Conservation (phyloP, 2,797 vertebrate species). For the Pseudotriccus pelzelni region DNA sequence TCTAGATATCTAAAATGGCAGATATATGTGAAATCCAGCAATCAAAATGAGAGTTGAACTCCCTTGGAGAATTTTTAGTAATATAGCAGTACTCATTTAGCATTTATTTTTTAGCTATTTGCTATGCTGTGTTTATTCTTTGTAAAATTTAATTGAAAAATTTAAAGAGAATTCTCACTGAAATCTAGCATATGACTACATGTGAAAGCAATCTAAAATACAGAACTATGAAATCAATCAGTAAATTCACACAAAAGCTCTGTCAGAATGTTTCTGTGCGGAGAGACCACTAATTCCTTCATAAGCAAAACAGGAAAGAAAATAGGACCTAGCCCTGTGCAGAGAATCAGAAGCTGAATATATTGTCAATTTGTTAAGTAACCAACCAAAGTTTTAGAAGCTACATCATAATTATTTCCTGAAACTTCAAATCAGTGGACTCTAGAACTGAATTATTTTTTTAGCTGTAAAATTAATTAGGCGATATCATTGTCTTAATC, state of each 20-base stretch:
- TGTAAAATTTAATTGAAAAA: background rate
- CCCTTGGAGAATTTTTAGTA: background rate
- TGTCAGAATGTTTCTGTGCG: background rate
- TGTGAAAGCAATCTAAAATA: background rate
- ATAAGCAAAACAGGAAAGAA: background rate
- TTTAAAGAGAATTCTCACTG: background rate
- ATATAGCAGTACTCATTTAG: background rate
- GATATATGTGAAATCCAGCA: background rate
- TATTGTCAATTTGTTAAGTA: background rate
- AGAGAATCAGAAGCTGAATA: background rate
- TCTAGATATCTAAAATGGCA: background rate
- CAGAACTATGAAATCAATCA: background rate
- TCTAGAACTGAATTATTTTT: background rate
- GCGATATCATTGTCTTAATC: slow-evolving; percentile 10
- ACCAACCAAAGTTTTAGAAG: background rate
- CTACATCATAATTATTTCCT: background rate
- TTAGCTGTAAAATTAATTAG: background rate
- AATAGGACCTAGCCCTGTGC: background rate
- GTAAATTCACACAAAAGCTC: background rate
- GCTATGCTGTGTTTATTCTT: background rate
- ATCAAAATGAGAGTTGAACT: background rate
- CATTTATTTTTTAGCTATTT: background rate
- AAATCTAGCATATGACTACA: background rate
- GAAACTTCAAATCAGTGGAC: background rate
- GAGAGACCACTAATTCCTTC: background rate